Percentiles rank a stretch among this genome's conserved stretches.
Evolutionary conservation across 53 echinoderm and acorn worm species (phyloP).

Genomic region (Stichopus horrens): DNA sequence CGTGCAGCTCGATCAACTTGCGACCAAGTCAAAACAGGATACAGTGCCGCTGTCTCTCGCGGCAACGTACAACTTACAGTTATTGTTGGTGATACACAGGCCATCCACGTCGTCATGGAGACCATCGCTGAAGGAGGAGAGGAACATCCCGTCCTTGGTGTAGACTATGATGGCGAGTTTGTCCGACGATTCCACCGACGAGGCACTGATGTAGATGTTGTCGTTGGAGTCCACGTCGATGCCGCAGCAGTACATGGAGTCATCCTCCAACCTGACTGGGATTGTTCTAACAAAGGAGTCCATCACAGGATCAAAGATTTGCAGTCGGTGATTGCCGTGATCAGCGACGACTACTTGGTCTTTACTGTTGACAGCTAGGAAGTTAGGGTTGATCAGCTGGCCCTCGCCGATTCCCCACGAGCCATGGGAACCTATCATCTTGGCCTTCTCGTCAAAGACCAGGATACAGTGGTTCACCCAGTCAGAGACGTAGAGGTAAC

Average conservation of each 20-base stretch:
- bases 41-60: conserved; percentile 41
- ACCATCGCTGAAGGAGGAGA: conserved; percentile 34
- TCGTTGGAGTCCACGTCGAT: conserved; percentile 30
- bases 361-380: conserved; percentile 33
- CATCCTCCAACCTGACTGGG: conserved; percentile 26
- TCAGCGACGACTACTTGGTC: conserved; percentile 35
- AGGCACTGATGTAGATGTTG: conserved; percentile 47
- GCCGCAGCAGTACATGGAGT: conserved; percentile 42
- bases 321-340: conserved; percentile 34
- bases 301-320: conserved; percentile 11
- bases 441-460: conserved; percentile 32
- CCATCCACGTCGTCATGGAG: conserved; percentile 46
- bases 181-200: conserved; percentile 27
- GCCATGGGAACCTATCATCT: conserved; percentile 31
- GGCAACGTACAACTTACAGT: conserved; percentile 24
- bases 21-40: conserved; percentile 35
- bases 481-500: conserved; percentile 33
- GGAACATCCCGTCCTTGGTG: conserved; percentile 35
- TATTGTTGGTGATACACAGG: conserved; percentile 30
- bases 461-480: conserved; percentile 26
- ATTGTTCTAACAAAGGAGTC: conserved; percentile 29
- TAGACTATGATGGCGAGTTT: conserved; percentile 38
- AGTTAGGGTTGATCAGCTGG: conserved; percentile 33
- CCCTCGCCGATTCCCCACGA: conserved; percentile 6
- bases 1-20: neutral